Base-by-base conservation (phyloP, 1,140 invertebrate genomes). In the Temnothorax curvispinosus region DNA sequence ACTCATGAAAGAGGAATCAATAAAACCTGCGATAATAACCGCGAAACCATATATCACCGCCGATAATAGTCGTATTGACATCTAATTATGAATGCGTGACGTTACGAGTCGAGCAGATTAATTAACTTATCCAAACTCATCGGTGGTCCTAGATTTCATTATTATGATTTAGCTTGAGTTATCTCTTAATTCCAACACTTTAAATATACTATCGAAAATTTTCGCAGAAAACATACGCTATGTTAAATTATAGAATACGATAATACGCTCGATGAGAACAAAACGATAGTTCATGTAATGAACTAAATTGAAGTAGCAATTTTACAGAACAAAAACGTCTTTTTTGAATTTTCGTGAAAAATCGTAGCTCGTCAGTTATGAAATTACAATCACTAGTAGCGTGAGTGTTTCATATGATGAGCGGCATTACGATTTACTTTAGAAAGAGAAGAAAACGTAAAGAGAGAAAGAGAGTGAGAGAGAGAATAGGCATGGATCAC, bases 31-130 rank as follows among this genome's bases (percentile, higher is more conserved):
- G 75, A 64, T 78, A 78, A 78, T 78, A 62, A 56, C 15, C 62
- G 38, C 50, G 62, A 80, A 67, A 80, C 13, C 77, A 32, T 56
- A 32, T 56, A 58, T 41, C 44, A 77, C 3, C 15, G 65, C 21
- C 9, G 38, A 44, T 32, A 47, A 81, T 44, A 71, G 15, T 71
- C 64, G 11, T 81, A 21, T 56, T 52, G 78, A 54, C 64, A 38
- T 54, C 64, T 81, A 41, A 81, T 81, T 71, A 81, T 41, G 52
- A 41, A 67, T 60, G 60, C 41, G 76, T 56, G n/a, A 44, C 38
- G 47, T 67, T 80, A 67, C 32, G 50, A 60, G 27, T 77, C 50
- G 27, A 71, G 50, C 18, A 27, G 65, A 71, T 71, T 71, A 81
- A 81, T 81, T 56, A 71, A 81, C 50, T 38, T 35, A 71, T 44